phyloP scores from a whole-genome alignment of 2,888 invertebrate genomes.

The Metacarcinus magister region DNA sequence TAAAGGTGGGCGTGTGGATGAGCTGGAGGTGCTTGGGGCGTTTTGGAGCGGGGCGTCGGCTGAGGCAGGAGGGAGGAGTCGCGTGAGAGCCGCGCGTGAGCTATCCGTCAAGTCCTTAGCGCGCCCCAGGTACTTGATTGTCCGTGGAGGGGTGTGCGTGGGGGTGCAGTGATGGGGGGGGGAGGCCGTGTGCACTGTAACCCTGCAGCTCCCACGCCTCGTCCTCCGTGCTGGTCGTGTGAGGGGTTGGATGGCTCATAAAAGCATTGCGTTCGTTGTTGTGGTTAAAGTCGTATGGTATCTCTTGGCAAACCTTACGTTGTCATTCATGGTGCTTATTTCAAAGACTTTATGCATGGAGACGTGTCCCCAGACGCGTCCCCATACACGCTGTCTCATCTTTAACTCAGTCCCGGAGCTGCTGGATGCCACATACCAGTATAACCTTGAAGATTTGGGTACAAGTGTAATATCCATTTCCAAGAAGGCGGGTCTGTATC shows the following conservation, averaged over 20 bases:
- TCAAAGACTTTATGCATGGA: neutral
- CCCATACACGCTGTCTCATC: neutral
- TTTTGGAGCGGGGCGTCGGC: neutral
- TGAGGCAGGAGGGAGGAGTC: conserved; percentile 1
- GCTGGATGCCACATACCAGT: neutral
- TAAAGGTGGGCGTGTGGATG: neutral
- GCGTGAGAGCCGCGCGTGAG: conserved; percentile 14
- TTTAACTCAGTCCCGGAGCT: neutral
- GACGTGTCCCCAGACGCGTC: neutral
- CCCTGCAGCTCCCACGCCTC: conserved; percentile 26
- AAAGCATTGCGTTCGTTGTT: neutral
- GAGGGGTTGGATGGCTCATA: neutral
- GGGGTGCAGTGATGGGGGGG: neutral
- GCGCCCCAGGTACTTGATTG: conserved; percentile 26
- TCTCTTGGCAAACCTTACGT: neutral
- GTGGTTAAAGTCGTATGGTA: conserved; percentile 3
- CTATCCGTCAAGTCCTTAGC: conserved; percentile 26
- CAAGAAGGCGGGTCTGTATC: conserved; percentile 13
- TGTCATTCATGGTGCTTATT: neutral
- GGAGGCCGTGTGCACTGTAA: neutral
- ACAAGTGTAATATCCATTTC: conserved; percentile 10
- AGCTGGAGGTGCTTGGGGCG: neutral
- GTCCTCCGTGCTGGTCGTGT: neutral
- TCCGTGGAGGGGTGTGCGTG: neutral
- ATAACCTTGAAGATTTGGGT: neutral